These are phyloP conservation scores for Drosophila cardini DNA, from an alignment of 1,140 invertebrate genomes.

Conservation along the genomic window DNA sequence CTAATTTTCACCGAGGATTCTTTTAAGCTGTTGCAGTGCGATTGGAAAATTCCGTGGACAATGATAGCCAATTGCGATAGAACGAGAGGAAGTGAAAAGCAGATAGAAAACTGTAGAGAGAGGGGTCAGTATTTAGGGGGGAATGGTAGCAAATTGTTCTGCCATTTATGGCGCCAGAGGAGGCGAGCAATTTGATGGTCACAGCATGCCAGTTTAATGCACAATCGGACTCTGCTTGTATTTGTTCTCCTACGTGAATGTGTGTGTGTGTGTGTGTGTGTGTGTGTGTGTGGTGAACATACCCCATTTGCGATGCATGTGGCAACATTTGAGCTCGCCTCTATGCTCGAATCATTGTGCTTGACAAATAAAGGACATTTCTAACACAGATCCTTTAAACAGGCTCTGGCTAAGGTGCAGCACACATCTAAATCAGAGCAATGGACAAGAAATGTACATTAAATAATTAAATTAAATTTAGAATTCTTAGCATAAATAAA, in stretches of 20 bases:
- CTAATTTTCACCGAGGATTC: slow-evolving; percentile 13
- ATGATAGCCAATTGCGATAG: slow-evolving; percentile 64
- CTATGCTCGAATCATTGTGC: slow-evolving; percentile 58
- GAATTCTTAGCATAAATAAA: too few relatives aligned
- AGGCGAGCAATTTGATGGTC: slow-evolving; percentile 30
- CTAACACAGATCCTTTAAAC: slow-evolving; percentile 26
- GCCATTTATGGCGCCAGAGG: slow-evolving; percentile 62
- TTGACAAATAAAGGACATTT: slow-evolving; percentile 66
- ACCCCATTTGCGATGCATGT: slow-evolving; percentile 51
- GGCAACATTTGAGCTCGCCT: slow-evolving; percentile 43
- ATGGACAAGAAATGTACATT: slow-evolving; percentile 4
- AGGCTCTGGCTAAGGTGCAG: not conserved
- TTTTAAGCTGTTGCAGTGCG: slow-evolving; percentile 40
- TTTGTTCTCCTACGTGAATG: not conserved
- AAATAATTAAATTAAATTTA: not conserved
- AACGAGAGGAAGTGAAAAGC: slow-evolving; percentile 1
- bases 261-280: slow-evolving; percentile 21
- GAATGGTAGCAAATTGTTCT: slow-evolving; percentile 64
- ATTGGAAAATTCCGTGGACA: slow-evolving; percentile 64
- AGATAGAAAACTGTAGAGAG: not conserved
- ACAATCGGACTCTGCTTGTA: slow-evolving; percentile 24
- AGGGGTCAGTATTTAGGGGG: slow-evolving; percentile 10
- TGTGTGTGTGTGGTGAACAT: slow-evolving; percentile 36
- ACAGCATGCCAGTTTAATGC: slow-evolving; percentile 30
- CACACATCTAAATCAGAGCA: slow-evolving; percentile 9